These are phyloP conservation scores for Rhinopithecus roxellana DNA, from an alignment of 2,113 vertebrate species.

Conservation along the genomic window DNA sequence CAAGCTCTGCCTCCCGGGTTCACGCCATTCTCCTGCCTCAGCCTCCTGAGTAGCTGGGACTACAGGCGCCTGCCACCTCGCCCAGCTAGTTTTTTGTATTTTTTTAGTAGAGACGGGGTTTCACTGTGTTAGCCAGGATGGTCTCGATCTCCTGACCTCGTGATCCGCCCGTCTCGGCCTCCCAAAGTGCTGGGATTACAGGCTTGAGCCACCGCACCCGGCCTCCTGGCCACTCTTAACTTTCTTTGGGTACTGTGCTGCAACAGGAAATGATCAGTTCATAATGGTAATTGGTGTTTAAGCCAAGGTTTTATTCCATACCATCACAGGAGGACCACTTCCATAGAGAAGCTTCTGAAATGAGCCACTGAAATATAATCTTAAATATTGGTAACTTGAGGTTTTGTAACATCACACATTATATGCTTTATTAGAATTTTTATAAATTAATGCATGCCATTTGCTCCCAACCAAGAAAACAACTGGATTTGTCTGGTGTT, in stretches of 20 bases:
- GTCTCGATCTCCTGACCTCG: too few species aligned
- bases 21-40: too few species aligned
- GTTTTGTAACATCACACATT: constrained; percentile 7
- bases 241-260: neutral
- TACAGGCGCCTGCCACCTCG: too few species aligned
- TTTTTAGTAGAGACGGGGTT: too few species aligned
- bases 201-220: too few species aligned
- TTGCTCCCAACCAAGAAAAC: neutral
- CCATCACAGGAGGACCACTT: neutral
- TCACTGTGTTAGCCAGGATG: too few species aligned
- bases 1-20: too few species aligned
- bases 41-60: too few species aligned
- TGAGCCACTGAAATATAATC: neutral
- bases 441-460: neutral
- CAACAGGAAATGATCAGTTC: neutral
- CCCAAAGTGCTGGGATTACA: too few species aligned
- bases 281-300: neutral
- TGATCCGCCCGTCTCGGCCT: too few species aligned
- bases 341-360: neutral
- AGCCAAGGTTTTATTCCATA: neutral
- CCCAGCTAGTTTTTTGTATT: too few species aligned
- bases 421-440: neutral
- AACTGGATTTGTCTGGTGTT: neutral
- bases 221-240: neutral
- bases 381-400: neutral